Percentiles rank a stretch among this genome's conserved stretches.
These are phyloP conservation scores for Timandra comae DNA, from an alignment of 2,888 invertebrate species.

Conservation along the genomic window DNA sequence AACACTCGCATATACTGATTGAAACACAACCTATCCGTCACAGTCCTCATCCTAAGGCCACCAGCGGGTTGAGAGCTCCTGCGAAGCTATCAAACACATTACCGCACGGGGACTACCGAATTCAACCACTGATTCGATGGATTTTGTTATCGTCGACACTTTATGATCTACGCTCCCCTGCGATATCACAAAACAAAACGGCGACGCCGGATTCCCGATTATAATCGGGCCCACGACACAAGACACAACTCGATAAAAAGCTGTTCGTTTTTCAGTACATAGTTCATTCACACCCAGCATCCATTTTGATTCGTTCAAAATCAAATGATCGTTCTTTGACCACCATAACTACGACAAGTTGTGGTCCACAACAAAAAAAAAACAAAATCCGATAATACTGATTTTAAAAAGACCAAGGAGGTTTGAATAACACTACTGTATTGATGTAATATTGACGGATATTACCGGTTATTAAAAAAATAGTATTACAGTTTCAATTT, in stretches of 20 bases:
- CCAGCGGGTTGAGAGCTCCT: conserved; percentile 64
- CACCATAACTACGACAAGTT: too few species aligned
- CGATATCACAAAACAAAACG: conserved; percentile 55
- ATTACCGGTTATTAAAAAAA: too few species aligned
- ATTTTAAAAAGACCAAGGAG: conserved; percentile 29
- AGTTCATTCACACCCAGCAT: conserved; percentile 78
- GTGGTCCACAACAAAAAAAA: too few species aligned
- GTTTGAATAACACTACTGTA: too few species aligned
- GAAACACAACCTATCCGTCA: conserved; percentile 60
- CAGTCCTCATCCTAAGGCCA: conserved; percentile 75
- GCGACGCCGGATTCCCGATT: conserved; percentile 64
- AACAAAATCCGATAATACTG: conserved; percentile 39
- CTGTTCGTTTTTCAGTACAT: conserved; percentile 74
- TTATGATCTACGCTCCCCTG: conserved; percentile 47
- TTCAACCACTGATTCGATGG: conserved; percentile 44
- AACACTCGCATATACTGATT: conserved; percentile 52
- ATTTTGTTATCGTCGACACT: conserved; percentile 44
- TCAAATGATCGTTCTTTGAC: conserved; percentile 69
- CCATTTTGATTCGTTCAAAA: conserved; percentile 78
- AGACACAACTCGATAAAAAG: conserved; percentile 75
- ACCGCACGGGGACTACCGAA: conserved; percentile 66
- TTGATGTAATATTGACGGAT: too few species aligned
- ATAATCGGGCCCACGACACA: conserved; percentile 71
- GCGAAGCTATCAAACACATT: conserved; percentile 71
- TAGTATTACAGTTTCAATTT: too few species aligned